Percentiles rank a stretch among this genome's conserved stretches.
Conservation (phyloP, 2,797 vertebrate species). For the Fistularia tabacaria region DNA sequence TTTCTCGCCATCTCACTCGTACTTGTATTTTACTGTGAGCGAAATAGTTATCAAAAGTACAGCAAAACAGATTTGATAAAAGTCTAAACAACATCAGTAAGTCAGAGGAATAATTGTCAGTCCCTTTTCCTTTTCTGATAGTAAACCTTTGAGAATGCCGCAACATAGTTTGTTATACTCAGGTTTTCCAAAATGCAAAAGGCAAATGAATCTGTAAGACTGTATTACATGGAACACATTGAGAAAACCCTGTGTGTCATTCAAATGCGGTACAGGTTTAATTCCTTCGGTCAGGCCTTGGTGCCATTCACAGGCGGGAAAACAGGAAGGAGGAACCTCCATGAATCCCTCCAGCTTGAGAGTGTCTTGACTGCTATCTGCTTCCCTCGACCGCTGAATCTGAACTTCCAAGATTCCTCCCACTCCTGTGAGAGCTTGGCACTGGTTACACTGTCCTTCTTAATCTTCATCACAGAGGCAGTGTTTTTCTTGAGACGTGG, state of each 20-base stretch:
- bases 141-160: no score
- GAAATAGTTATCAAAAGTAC: no score
- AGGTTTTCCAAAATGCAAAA: no score
- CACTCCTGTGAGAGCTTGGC: conserved; percentile 42
- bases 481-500: conserved; percentile 39
- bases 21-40: no score
- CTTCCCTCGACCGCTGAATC: conserved; percentile 18
- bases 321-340: conserved; percentile 51
- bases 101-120: no score
- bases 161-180: no score
- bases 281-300: conserved; percentile 19
- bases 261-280: no score
- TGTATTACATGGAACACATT: background rate
- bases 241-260: background rate
- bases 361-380: conserved; percentile 1
- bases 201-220: no score
- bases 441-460: conserved; percentile 1
- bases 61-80: no score
- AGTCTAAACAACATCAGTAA: no score
- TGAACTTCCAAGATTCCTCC: conserved; percentile 55
- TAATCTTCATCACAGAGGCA: conserved; percentile 1
- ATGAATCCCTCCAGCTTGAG: conserved; percentile 50
- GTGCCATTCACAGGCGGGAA: conserved; percentile 15
- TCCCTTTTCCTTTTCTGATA: no score
- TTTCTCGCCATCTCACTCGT: no score